Conservation (phyloP, 2,113 vertebrate species). For the Zosterops borbonicus region DNA sequence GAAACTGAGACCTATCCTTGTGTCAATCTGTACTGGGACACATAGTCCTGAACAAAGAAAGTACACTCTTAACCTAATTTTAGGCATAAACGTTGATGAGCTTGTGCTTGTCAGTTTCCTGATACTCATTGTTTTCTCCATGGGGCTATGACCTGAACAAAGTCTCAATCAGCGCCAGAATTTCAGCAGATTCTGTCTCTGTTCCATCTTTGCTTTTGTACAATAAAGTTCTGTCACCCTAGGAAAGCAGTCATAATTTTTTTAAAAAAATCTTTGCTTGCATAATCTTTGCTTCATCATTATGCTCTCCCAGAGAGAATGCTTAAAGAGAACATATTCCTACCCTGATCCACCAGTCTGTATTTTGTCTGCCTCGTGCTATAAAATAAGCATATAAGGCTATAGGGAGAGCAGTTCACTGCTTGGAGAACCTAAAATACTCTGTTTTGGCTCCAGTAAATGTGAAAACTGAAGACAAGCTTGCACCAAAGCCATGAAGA, state of each 20-base stretch:
- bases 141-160: background rate
- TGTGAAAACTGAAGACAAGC: background rate
- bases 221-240: background rate
- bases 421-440: background rate
- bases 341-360: background rate
- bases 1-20: background rate
- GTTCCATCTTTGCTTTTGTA: background rate
- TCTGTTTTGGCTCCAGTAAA: background rate
- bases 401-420: background rate
- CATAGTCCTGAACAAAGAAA: background rate
- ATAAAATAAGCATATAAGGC: background rate
- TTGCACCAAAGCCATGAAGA: background rate
- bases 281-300: background rate
- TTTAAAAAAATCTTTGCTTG: background rate
- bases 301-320: background rate
- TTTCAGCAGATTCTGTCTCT: background rate
- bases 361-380: background rate
- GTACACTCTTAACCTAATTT: background rate
- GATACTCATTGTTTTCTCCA: background rate
- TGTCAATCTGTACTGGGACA: background rate
- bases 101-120: background rate
- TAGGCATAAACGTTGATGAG: background rate
- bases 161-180: background rate
- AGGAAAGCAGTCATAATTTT: background rate
- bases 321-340: background rate